Evolutionary conservation across 2,888 invertebrate genomes (phyloP), one percentile per base, ranked within the genome.

Genomic region (Sminthurides aquaticus): DNA sequence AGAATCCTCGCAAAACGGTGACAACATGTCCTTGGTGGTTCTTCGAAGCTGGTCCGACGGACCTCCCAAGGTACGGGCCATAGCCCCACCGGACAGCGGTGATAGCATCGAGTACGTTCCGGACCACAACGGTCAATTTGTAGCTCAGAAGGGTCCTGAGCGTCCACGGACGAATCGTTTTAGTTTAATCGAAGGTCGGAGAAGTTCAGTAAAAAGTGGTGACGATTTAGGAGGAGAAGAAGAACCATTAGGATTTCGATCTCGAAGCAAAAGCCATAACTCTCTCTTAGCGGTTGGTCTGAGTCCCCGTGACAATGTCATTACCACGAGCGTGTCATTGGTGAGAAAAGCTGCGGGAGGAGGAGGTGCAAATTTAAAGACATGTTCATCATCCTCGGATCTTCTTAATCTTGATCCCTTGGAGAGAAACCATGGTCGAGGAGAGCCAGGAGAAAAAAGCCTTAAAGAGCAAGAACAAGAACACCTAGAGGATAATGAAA

Each of bases 21-120:
- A n/a, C n/a, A n/a, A n/a, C n/a, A n/a, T n/a, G n/a, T n/a, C n/a
- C n/a, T n/a, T n/a, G n/a, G n/a, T n/a, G n/a, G n/a, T n/a, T n/a
- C n/a, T n/a, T n/a, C n/a, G n/a, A n/a, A n/a, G n/a, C n/a, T n/a
- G n/a, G n/a, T n/a, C n/a, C n/a, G n/a, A n/a, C n/a, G n/a, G n/a
- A n/a, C 66, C 70, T 8, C 71, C 71, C 43, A 70, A 70, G 63
- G 65, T 72, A 5, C 59, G 66, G 34, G 70, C 66, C 3, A 72
- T 72, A 43, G 71, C 71, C n/a, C 70, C 69, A 11, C 66, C 68
- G 29, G 71, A 70, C 49, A 26, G 25, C 2, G 70, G 68, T 57
- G 72, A 72, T 28, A 65, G 70, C 27, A 56, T 70, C 15, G 65
- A 69, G 11, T 69, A 69, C 54, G 72, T 70, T 28, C 72, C 72